Conservation (phyloP, 2,113 vertebrate species). For the Alethe diademata region DNA sequence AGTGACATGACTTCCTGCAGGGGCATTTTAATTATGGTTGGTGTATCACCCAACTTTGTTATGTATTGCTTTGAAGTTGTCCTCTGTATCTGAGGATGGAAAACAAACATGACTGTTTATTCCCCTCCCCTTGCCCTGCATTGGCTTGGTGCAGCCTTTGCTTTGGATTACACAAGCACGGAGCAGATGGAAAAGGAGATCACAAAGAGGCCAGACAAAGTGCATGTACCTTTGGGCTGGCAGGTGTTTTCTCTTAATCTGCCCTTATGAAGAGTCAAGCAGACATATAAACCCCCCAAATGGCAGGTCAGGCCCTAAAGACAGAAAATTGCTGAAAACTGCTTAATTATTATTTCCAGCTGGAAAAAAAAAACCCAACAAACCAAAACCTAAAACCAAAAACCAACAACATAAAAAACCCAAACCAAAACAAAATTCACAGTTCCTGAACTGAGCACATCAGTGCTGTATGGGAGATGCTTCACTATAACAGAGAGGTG, state of each 20-base stretch:
- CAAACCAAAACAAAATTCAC: background rate
- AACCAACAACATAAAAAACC: background rate
- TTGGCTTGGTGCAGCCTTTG: background rate
- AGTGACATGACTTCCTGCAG: conserved; percentile 51
- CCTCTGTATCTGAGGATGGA: conserved; percentile 38
- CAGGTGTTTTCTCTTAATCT: background rate
- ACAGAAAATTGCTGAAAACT: background rate
- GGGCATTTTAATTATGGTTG: conserved; percentile 64
- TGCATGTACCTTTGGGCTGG: background rate
- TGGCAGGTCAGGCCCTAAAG: background rate
- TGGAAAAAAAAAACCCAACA: background rate
- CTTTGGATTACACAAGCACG: background rate
- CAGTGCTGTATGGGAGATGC: background rate
- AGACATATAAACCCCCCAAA: background rate
- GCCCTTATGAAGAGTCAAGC: background rate
- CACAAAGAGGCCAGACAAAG: background rate
- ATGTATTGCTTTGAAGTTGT: conserved; percentile 52
- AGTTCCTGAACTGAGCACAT: background rate
- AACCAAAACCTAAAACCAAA: too few relatives aligned
- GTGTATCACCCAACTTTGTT: conserved; percentile 46
- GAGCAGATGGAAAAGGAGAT: background rate
- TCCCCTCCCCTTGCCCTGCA: conserved; percentile 40
- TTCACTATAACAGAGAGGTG: background rate
- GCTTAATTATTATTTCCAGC: background rate
- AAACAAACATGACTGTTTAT: conserved; percentile 36